A percentile compares a stretch with the other conserved stretches of the same genome.
Conservation (phyloP, 2,797 vertebrate species). For the Tragopan temminckii region DNA sequence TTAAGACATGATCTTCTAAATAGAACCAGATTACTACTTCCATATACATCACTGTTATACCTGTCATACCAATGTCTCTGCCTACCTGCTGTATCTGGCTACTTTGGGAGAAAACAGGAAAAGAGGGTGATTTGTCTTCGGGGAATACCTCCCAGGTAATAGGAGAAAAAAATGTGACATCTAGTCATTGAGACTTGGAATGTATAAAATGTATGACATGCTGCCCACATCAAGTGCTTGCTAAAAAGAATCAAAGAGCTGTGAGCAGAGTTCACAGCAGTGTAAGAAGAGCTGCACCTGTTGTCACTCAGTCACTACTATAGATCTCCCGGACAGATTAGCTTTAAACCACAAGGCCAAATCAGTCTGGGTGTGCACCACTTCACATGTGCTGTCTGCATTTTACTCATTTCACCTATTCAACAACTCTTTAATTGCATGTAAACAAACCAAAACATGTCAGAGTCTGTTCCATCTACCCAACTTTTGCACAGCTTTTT, state of each 20-base stretch:
- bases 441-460: slow-evolving; percentile 7
- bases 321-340: slow-evolving; percentile 16
- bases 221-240: neutral
- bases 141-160: neutral
- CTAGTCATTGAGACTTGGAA: slow-evolving; percentile 12
- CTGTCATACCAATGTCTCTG: neutral
- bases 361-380: neutral
- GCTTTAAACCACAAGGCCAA: slow-evolving; percentile 37
- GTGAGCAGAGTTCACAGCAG: neutral
- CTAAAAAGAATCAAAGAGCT: slow-evolving; percentile 32
- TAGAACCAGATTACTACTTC: slow-evolving; percentile 6
- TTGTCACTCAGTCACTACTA: slow-evolving; percentile 42
- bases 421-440: neutral
- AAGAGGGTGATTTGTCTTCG: neutral
- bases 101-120: neutral
- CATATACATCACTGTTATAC: neutral
- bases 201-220: neutral
- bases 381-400: neutral
- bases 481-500: neutral
- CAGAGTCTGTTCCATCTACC: slow-evolving; percentile 20
- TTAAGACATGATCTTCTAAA: slow-evolving; percentile 57
- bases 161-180: slow-evolving; percentile 14
- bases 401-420: neutral
- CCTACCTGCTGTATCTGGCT: neutral
- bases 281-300: slow-evolving; percentile 56